Percentiles rank a stretch among this genome's conserved stretches.
phyloP scores from a whole-genome alignment of 2,888 invertebrate genomes.

The Lycophotia porphyrea region DNA sequence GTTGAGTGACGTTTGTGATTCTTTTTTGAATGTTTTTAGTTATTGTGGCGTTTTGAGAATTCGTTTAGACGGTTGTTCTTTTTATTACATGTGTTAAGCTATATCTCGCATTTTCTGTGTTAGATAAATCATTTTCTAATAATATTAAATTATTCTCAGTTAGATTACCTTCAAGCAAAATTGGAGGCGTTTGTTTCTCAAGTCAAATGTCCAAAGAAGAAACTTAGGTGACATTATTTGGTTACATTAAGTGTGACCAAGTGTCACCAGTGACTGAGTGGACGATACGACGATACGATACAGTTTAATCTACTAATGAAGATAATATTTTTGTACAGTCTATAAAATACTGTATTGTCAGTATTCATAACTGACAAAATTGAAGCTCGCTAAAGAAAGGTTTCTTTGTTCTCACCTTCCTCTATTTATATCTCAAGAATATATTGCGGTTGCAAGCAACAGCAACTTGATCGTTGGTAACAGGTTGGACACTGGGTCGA shows the following conservation, averaged over 20 bases:
- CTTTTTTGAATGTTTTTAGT: background rate
- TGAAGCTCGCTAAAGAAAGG: background rate
- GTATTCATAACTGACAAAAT: constrained; percentile 11
- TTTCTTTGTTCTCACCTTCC: constrained; percentile 27
- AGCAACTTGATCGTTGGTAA: constrained; percentile 43
- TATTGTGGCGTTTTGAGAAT: background rate
- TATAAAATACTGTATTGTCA: background rate
- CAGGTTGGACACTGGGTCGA: constrained; percentile 70
- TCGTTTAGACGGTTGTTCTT: background rate
- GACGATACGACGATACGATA: background rate
- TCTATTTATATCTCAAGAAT: constrained; percentile 46
- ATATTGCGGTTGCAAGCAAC: constrained; percentile 49
- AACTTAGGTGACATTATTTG: background rate
- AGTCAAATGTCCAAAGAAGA: background rate
- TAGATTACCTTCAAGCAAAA: too few species aligned
- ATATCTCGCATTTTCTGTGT: background rate
- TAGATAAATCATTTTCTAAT: background rate
- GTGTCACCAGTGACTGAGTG: background rate
- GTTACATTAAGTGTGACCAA: background rate
- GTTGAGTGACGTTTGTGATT: constrained; percentile 7
- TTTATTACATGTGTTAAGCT: background rate
- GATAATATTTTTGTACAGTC: background rate
- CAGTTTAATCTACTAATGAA: background rate
- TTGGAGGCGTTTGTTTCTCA: background rate
- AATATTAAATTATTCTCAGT: background rate